Evolutionary conservation across 1,140 invertebrate genomes (phyloP).

Genomic region (Aphelinus atriplicis): DNA sequence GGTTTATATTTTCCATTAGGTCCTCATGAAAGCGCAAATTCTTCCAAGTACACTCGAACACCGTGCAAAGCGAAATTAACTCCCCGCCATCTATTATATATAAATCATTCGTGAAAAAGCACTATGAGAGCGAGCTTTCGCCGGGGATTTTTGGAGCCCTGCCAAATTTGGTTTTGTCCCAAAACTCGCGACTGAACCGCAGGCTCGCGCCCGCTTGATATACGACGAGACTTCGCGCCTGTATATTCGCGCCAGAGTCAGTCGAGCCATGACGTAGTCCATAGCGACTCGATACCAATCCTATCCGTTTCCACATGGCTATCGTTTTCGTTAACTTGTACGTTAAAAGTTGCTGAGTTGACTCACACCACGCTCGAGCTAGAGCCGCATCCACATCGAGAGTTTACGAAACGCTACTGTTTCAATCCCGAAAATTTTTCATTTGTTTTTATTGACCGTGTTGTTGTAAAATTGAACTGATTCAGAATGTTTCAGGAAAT

Average conservation of each 20-base stretch:
- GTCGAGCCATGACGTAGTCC: constrained; percentile 2
- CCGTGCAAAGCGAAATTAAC: constrained; percentile 4
- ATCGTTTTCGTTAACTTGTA: too few species aligned
- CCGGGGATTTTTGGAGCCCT: background rate
- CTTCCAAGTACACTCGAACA: background rate
- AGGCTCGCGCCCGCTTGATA: background rate
- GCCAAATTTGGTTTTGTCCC: constrained; percentile 15
- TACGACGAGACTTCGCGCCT: background rate
- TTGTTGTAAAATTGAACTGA: too few species aligned
- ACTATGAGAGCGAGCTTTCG: background rate
- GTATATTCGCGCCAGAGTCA: background rate
- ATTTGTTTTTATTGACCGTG: too few species aligned
- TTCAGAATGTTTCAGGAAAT: too few species aligned
- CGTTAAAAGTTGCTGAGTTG: too few species aligned
- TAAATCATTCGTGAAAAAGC: constrained; percentile 1
- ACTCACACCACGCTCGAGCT: too few species aligned
- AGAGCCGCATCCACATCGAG: too few species aligned
- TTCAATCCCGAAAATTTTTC: too few species aligned
- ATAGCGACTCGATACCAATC: background rate
- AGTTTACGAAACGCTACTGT: too few species aligned
- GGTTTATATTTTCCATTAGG: background rate
- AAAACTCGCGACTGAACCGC: background rate
- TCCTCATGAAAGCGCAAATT: background rate
- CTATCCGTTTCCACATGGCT: constrained; percentile 18
- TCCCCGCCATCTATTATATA: background rate